phyloP scores from a whole-genome alignment of 2,797 vertebrate species.

The Argyrosomus regius region DNA sequence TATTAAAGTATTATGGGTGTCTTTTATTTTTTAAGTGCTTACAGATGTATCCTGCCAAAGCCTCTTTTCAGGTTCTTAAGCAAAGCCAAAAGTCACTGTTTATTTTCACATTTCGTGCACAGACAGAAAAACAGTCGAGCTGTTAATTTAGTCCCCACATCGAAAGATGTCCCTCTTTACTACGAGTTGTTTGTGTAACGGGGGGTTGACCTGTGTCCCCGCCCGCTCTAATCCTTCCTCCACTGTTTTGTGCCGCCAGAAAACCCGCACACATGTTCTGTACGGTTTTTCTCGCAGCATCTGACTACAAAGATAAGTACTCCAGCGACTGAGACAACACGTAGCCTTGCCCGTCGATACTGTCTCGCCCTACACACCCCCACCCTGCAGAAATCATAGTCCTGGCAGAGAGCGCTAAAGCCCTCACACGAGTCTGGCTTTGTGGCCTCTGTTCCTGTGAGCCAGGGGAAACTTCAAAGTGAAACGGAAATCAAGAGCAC shows the following conservation, averaged over 20 bases:
- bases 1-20: conserved; percentile 86
- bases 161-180: conserved; percentile 55
- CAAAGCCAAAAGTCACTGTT: conserved; percentile 75
- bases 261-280: conserved; percentile 34
- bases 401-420: conserved; percentile 66
- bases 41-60: conserved; percentile 87
- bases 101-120: conserved; percentile 71
- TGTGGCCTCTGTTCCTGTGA: conserved; percentile 74
- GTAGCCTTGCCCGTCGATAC: conserved; percentile 51
- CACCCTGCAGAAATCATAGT: conserved; percentile 44
- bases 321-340: conserved; percentile 64
- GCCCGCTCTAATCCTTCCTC: conserved; percentile 71
- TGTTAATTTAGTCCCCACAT: conserved; percentile 71
- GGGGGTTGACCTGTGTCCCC: conserved; percentile 44
- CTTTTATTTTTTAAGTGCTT: conserved; percentile 89
- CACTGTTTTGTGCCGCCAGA: conserved; percentile 36
- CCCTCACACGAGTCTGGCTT: conserved; percentile 79
- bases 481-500: conserved; percentile 77
- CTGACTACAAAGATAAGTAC: conserved; percentile 68
- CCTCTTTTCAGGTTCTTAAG: conserved; percentile 68
- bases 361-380: not conserved
- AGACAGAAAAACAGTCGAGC: conserved; percentile 76
- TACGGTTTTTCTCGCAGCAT: conserved; percentile 43
- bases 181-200: conserved; percentile 18
- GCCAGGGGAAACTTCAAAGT: conserved; percentile 81